Conservation (phyloP, 2,797 vertebrate species). For the Caiman crocodilus region DNA sequence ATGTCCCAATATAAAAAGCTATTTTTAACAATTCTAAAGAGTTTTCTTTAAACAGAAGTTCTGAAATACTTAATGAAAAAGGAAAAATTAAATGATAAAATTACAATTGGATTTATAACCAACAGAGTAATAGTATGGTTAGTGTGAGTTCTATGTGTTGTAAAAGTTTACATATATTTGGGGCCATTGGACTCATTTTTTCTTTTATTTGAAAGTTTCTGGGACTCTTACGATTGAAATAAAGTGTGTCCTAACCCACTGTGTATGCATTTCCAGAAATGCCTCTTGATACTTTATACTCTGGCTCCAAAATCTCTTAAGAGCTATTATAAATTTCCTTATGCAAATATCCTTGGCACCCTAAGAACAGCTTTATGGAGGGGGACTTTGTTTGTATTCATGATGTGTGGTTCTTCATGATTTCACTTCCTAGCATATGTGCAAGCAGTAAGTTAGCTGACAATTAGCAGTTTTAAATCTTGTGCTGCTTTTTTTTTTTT, state of each 20-base stretch:
- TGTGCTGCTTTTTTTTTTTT: background rate
- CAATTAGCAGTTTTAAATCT: constrained; percentile 28
- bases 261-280: background rate
- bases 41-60: background rate
- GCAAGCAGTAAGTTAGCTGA: constrained; percentile 38
- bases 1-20: background rate
- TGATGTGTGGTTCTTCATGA: background rate
- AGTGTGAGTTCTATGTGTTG: no score
- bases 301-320: constrained; percentile 30
- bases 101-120: background rate
- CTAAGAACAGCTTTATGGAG: background rate
- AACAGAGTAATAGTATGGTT: no score
- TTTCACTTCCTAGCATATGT: background rate
- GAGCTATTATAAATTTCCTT: constrained; percentile 5
- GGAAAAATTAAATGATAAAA: background rate
- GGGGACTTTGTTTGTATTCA: background rate
- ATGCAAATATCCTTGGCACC: constrained; percentile 25
- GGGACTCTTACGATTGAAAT: constrained; percentile 22
- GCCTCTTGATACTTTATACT: background rate
- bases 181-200: no score
- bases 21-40: background rate
- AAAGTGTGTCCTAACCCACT: constrained; percentile 27
- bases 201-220: constrained; percentile 4
- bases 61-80: background rate
- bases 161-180: no score